phyloP scores from a whole-genome alignment of 2,797 vertebrate genomes.

The Thalassophryne amazonica region DNA sequence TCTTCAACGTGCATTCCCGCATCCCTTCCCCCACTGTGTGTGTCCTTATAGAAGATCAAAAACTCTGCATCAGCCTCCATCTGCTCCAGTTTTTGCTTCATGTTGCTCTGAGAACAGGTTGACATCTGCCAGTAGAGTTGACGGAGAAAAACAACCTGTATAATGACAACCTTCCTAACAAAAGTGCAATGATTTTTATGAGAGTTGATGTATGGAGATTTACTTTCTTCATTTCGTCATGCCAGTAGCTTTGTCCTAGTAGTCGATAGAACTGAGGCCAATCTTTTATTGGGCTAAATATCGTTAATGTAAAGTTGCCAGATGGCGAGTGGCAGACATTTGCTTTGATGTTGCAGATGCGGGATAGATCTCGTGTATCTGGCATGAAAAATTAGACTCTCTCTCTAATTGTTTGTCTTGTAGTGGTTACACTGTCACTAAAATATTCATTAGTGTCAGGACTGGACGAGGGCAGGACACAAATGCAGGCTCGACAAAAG shows the following conservation, averaged over 20 bases:
- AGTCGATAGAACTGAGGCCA: background rate
- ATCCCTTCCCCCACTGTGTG: too few species aligned
- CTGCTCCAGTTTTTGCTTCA: too few species aligned
- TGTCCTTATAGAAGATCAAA: too few species aligned
- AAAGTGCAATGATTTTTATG: constrained; percentile 28
- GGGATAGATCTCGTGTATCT: background rate
- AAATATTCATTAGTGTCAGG: too few species aligned
- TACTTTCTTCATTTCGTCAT: background rate
- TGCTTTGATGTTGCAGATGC: background rate
- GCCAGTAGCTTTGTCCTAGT: background rate
- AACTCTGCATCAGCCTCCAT: too few species aligned
- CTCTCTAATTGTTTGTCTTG: background rate
- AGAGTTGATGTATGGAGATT: constrained; percentile 23
- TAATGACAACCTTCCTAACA: constrained; percentile 46
- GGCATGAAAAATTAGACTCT: background rate
- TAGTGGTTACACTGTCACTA: background rate
- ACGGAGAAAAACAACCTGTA: constrained; percentile 26
- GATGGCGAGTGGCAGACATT: background rate
- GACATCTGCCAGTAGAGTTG: background rate
- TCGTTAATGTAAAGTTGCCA: background rate
- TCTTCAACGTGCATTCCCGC: too few species aligned
- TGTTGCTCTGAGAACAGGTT: too few species aligned
- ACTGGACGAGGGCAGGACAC: too few species aligned
- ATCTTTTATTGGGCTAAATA: constrained; percentile 8
- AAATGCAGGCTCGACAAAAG: too few species aligned